phyloP scores from a whole-genome alignment of 2,113 vertebrate species.

The Elgaria multicarinata region DNA sequence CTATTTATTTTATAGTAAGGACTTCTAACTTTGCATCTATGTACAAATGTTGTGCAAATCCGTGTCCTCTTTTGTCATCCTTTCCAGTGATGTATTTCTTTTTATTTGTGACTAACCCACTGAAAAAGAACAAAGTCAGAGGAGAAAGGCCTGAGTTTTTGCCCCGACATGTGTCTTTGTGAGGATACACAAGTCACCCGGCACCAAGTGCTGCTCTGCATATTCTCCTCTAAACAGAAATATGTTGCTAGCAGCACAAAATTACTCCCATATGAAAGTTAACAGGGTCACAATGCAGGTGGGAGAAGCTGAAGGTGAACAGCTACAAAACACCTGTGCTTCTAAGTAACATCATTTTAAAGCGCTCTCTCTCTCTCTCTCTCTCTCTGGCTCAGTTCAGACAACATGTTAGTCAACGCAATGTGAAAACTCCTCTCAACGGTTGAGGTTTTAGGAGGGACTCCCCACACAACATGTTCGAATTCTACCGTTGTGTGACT shows the following conservation, averaged over 20 bases:
- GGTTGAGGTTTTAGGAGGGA: too few relatives aligned
- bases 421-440: too few relatives aligned
- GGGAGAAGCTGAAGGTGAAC: slow-evolving; percentile 19
- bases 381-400: too few relatives aligned
- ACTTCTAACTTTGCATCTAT: not conserved
- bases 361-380: not conserved
- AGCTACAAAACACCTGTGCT: not conserved
- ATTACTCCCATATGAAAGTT: slow-evolving; percentile 29
- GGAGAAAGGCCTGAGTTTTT: not conserved
- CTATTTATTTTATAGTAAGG: not conserved
- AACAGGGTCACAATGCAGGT: slow-evolving; percentile 54
- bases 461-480: too few relatives aligned
- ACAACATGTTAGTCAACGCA: too few relatives aligned
- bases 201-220: slow-evolving; percentile 67
- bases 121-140: not conserved
- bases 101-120: not conserved
- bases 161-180: slow-evolving; percentile 47
- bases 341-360: not conserved
- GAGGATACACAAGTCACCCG: slow-evolving; percentile 65
- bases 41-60: not conserved
- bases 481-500: too few relatives aligned
- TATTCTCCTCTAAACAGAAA: slow-evolving; percentile 57
- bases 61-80: not conserved
- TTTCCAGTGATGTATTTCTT: not conserved
- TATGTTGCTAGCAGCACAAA: slow-evolving; percentile 48